These are phyloP conservation scores for Hypotaenidia okinawae DNA, from an alignment of 2,797 vertebrate genomes.

Conservation along the genomic window DNA sequence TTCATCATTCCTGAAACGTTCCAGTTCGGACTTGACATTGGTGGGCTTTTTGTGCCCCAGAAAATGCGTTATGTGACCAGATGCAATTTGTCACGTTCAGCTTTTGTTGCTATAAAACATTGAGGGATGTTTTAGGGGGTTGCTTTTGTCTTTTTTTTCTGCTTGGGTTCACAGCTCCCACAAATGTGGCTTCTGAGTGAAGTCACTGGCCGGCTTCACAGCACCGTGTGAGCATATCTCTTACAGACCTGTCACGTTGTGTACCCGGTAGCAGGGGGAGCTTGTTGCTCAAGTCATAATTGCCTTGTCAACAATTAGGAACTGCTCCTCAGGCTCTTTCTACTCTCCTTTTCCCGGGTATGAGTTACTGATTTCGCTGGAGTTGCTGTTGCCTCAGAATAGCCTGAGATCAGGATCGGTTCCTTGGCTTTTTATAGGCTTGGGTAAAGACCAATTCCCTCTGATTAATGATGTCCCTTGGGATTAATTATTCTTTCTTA, in stretches of 20 bases:
- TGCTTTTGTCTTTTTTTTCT: background rate
- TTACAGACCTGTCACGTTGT: accelerated
- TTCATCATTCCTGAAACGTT: accelerated
- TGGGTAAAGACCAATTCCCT: background rate
- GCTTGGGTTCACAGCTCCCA: accelerated
- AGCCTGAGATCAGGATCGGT: accelerated
- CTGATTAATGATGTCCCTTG: background rate
- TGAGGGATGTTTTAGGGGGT: too few species aligned
- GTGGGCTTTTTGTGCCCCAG: too few species aligned
- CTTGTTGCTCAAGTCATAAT: background rate
- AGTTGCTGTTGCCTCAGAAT: background rate
- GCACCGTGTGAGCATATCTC: accelerated
- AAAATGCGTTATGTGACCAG: accelerated
- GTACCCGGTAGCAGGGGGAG: accelerated
- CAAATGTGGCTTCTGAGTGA: accelerated
- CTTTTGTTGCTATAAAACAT: background rate
- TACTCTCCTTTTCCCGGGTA: background rate
- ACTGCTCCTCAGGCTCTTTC: background rate
- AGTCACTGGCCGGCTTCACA: accelerated
- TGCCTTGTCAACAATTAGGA: background rate
- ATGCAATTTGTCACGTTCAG: accelerated
- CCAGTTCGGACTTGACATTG: background rate
- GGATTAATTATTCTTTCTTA: background rate
- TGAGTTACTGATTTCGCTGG: background rate
- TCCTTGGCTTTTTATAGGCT: background rate